phyloP scores from a whole-genome alignment of 2,797 vertebrate genomes.

The Epinephelus malabaricus region DNA sequence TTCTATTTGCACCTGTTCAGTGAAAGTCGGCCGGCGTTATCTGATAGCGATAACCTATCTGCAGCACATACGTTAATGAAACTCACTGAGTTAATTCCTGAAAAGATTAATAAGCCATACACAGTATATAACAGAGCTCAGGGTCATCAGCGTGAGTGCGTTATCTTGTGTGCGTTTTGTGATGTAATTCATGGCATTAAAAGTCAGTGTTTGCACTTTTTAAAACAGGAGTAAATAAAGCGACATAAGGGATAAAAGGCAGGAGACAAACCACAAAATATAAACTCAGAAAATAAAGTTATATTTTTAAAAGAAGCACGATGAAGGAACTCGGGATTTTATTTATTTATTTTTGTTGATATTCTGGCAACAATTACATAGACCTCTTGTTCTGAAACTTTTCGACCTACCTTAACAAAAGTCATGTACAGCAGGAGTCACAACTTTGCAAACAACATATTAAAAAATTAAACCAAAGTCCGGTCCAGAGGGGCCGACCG shows the following conservation, averaged over 20 bases:
- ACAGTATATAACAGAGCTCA: background rate
- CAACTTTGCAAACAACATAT: no score
- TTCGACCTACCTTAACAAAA: no score
- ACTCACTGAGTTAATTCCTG: background rate
- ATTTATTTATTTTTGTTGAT: background rate
- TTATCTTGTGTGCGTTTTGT: background rate
- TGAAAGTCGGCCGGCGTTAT: conserved; percentile 38
- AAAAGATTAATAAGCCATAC: background rate
- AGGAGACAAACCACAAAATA: background rate
- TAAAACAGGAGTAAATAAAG: background rate
- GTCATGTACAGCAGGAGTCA: no score
- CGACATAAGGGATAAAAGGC: background rate
- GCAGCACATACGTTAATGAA: conserved; percentile 12
- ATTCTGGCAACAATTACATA: no score
- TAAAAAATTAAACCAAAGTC: no score
- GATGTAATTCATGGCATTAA: conserved; percentile 1
- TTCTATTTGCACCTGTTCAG: conserved; percentile 73
- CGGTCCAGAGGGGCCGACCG: no score
- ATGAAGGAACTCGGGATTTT: background rate
- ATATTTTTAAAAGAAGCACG: background rate
- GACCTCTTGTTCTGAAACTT: no score
- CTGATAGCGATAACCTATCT: conserved; percentile 46
- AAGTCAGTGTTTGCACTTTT: background rate
- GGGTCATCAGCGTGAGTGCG: background rate
- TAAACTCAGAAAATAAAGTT: background rate